These are phyloP conservation scores for Portevinia maculata DNA, from an alignment of 2,888 invertebrate species.

Conservation along the genomic window DNA sequence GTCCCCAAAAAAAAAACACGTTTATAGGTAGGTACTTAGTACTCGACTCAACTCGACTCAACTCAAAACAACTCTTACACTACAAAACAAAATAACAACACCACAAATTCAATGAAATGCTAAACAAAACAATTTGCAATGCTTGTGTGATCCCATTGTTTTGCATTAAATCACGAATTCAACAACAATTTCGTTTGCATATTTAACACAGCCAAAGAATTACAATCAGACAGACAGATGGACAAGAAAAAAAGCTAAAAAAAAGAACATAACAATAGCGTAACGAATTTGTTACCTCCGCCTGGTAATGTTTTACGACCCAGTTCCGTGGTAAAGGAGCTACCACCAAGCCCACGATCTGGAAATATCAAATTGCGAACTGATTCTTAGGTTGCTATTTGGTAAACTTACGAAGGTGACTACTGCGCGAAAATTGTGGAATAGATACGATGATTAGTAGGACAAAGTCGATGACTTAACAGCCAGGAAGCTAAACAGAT, in stretches of 20 bases:
- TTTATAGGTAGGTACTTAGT: too few relatives aligned
- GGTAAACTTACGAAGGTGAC: conserved; percentile 6
- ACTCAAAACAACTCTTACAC: neutral
- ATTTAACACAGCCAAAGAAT: conserved; percentile 39
- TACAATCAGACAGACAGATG: conserved; percentile 61
- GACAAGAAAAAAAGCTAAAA: conserved; percentile 53
- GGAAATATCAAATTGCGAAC: conserved; percentile 50
- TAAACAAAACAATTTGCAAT: conserved; percentile 35
- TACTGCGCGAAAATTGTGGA: conserved; percentile 1
- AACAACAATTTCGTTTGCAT: conserved; percentile 39
- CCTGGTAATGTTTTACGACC: conserved; percentile 59
- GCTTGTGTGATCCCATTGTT: conserved; percentile 11
- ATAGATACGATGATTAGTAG: neutral
- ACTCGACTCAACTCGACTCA: too few relatives aligned
- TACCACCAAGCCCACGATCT: conserved; percentile 49
- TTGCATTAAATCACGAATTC: conserved; percentile 56
- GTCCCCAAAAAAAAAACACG: too few relatives aligned
- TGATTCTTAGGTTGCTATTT: conserved; percentile 7
- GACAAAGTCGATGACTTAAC: neutral
- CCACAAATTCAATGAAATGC: conserved; percentile 3
- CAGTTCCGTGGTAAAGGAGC: conserved; percentile 54
- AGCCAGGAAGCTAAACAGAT: neutral
- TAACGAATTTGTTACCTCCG: conserved; percentile 54
- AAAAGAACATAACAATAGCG: conserved; percentile 43
- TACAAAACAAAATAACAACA: neutral